Evolutionary conservation across 2,888 invertebrate genomes (phyloP).

Genomic region (Druceiella hillmani): DNA sequence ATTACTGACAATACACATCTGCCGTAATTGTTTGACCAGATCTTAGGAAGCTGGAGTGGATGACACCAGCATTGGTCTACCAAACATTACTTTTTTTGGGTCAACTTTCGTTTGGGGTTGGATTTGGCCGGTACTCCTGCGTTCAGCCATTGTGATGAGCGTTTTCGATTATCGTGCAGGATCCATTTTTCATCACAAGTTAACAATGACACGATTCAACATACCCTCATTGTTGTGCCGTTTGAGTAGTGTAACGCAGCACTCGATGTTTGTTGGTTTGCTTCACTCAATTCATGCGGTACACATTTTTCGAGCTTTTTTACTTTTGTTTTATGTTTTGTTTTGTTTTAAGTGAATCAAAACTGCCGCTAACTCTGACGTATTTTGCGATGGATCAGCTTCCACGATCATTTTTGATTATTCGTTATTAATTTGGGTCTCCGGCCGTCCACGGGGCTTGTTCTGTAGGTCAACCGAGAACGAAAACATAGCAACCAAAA

Average conservation of each 20-base stretch:
- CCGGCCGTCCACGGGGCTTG: too few species aligned
- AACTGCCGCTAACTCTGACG: too few species aligned
- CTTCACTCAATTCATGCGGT: constrained; percentile 14
- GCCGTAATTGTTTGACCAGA: constrained; percentile 35
- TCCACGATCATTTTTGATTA: too few species aligned
- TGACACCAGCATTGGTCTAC: constrained; percentile 18
- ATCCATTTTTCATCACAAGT: constrained; percentile 21
- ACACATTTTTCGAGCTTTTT: constrained; percentile 12
- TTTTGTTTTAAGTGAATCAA: too few species aligned
- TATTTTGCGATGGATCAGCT: too few species aligned
- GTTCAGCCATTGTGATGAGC: constrained; percentile 25
- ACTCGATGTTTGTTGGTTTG: constrained; percentile 12
- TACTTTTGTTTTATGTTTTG: too few species aligned
- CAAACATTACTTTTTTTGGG: constrained; percentile 21
- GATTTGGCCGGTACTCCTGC: constrained; percentile 25
- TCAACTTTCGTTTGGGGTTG: constrained; percentile 19
- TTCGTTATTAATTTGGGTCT: too few species aligned
- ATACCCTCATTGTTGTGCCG: constrained; percentile 11
- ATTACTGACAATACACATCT: too few species aligned
- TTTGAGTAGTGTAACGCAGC: constrained; percentile 14
- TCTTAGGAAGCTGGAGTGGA: constrained; percentile 12
- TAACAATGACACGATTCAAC: constrained; percentile 16
- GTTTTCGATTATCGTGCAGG: constrained; percentile 20
- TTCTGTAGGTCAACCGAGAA: too few species aligned
- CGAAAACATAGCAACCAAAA: too few species aligned